Base-by-base conservation (phyloP, 2,113 vertebrate genomes). In the Channa maculata region DNA sequence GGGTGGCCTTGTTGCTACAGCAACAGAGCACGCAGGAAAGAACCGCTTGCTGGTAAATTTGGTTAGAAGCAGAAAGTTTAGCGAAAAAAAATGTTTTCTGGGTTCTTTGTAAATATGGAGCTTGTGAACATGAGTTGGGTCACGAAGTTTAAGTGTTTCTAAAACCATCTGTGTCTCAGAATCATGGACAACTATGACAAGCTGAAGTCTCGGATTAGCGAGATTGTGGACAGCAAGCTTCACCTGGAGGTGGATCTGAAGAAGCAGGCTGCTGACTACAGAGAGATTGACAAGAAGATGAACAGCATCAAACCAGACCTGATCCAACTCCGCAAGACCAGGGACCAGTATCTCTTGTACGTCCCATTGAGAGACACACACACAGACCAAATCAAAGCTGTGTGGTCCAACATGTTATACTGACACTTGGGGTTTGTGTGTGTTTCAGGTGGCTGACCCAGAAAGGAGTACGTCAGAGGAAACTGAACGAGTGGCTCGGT, bases 301-400 rank as follows among this genome's bases (percentile, higher is more conserved):
- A 99, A 99, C 94, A 99, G 98, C 95, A 99, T 99, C 86, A 99
- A 99, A 41, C 98, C 98, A 0, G 98, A 99, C 81, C 96, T 99
- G 88, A 99, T 99, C 92, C 98, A 99, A 85, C 95, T 99, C 75
- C 96, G 98, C 84, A 99, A 99, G 94, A 99, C 97, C 34, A 92
- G 98, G 95, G 97, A 99, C 94, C 98, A 98, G 65, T 99, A 99
- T 91, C 94, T 99, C 77, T 96, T 98, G 98, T 99, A 45, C 2
- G 81, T 10, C 48, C 2, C 43, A 2, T 39, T 2, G 39, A 15
- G 39, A 15, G 41, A 12, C 55, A 8, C 44, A n/a, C 2, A n/a
- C 41, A 2, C 13, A 14, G 10, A 1, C 33, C 11, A 9, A 1
- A 5, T 9, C 3, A 49, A 2, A 44, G 6, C n/a, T 9, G 37